Evolutionary conservation across 2,888 invertebrate species (phyloP).

Genomic region (Stramonita haemastoma): DNA sequence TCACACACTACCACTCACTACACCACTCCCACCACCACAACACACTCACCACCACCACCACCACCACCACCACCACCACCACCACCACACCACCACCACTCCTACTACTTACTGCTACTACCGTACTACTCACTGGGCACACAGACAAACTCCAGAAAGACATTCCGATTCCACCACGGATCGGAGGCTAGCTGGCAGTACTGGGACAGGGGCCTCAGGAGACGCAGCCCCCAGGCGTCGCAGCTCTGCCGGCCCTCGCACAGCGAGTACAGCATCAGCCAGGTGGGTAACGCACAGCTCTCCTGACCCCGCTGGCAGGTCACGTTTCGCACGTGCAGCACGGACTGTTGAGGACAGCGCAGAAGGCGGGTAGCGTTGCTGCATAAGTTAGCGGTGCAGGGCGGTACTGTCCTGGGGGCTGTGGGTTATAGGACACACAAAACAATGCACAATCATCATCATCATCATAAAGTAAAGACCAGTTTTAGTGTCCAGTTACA

Average conservation of each 20-base stretch:
- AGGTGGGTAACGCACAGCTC: conserved; percentile 43
- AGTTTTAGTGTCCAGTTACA: background rate
- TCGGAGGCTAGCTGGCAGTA: conserved; percentile 39
- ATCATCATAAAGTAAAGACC: background rate
- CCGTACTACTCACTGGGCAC: conserved; percentile 49
- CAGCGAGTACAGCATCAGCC: conserved; percentile 45
- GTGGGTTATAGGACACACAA: too few species aligned
- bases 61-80: background rate
- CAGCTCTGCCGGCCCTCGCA: conserved; percentile 48
- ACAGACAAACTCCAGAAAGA: conserved; percentile 49
- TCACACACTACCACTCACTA: too few species aligned
- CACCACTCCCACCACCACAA: too few species aligned
- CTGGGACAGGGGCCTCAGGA: conserved; percentile 42
- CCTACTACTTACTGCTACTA: too few species aligned
- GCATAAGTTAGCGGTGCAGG: conserved; percentile 48
- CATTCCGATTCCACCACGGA: conserved; percentile 9
- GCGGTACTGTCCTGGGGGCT: background rate
- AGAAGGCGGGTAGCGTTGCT: conserved; percentile 42
- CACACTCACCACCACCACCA: background rate
- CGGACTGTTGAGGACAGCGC: conserved; percentile 40
- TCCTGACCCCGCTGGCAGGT: conserved; percentile 33
- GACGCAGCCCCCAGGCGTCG: conserved; percentile 46
- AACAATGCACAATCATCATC: too few species aligned
- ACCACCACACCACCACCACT: background rate
- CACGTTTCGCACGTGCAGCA: conserved; percentile 46